Evolutionary conservation across 2,888 invertebrate genomes (phyloP).

Genomic region (Deilephila elpenor): DNA sequence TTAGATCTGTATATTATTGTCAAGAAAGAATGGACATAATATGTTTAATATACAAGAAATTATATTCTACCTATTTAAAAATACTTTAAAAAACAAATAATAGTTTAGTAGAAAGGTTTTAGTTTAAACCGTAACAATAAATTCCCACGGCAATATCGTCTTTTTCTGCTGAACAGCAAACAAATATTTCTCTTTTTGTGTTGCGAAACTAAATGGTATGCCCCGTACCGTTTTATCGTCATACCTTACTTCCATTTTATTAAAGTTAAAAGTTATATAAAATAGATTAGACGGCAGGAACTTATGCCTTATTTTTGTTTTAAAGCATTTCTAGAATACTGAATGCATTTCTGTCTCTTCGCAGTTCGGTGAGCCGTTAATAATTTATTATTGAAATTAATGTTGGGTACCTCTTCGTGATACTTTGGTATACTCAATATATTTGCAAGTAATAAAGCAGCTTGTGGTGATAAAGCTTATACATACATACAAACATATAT

Average conservation of each 20-base stretch:
- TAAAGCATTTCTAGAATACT: not conserved
- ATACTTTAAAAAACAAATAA: not conserved
- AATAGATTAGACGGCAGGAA: not conserved
- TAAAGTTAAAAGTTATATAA: not conserved
- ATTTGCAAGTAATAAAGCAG: no score
- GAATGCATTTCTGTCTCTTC: not conserved
- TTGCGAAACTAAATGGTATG: not conserved
- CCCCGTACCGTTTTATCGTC: not conserved
- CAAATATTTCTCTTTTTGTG: not conserved
- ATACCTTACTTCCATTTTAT: conserved; percentile 3
- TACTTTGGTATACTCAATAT: no score
- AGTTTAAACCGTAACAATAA: not conserved
- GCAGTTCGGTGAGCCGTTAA: not conserved
- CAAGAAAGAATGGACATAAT: no score
- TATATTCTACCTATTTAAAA: no score
- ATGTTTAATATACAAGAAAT: no score
- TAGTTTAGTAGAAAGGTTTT: not conserved
- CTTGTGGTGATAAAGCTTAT: no score
- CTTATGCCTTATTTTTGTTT: not conserved
- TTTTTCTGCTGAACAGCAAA: not conserved
- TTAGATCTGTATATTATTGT: no score
- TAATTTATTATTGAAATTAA: not conserved
- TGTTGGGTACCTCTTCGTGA: no score
- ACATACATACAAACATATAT: no score
- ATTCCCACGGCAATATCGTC: not conserved